Conservation (phyloP, 2,797 vertebrate species). For the Clarias platycephalus region DNA sequence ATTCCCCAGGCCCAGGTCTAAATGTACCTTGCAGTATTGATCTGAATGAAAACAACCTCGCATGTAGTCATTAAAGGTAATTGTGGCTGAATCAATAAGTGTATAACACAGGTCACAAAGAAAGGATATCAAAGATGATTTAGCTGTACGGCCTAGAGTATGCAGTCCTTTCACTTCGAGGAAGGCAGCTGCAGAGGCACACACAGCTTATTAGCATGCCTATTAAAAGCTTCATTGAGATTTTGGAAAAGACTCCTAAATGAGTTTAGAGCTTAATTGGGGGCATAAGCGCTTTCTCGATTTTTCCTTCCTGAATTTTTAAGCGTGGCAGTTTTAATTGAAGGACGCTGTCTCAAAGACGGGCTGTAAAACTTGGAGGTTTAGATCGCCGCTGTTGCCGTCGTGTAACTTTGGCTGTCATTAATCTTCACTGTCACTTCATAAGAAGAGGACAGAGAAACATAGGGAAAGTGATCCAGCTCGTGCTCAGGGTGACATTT, state of each 20-base stretch:
- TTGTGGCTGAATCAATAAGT: slow-evolving; percentile 46
- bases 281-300: slow-evolving; percentile 39
- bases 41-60: slow-evolving; percentile 45
- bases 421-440: slow-evolving; percentile 45
- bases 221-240: slow-evolving; percentile 53
- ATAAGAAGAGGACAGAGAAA: slow-evolving; percentile 40
- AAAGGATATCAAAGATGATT: slow-evolving; percentile 47
- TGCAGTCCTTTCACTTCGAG: slow-evolving; percentile 31
- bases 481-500: slow-evolving; percentile 44
- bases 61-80: slow-evolving; percentile 43
- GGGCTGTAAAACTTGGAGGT: slow-evolving; percentile 10
- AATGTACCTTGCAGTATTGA: slow-evolving; percentile 45
- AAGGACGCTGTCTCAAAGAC: slow-evolving; percentile 20
- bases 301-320: slow-evolving; percentile 37
- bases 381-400: slow-evolving; percentile 29
- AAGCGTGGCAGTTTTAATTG: slow-evolving; percentile 22
- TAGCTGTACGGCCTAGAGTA: slow-evolving; percentile 19
- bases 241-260: slow-evolving; percentile 53
- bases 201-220: slow-evolving; percentile 42
- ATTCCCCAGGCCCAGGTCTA: slow-evolving; percentile 27
- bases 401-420: slow-evolving; percentile 37
- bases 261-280: slow-evolving; percentile 52
- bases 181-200: slow-evolving; percentile 27
- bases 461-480: slow-evolving; percentile 32
- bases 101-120: slow-evolving; percentile 38